phyloP scores from a whole-genome alignment of 2,797 vertebrate genomes.

The Hypotaenidia philippensis region DNA sequence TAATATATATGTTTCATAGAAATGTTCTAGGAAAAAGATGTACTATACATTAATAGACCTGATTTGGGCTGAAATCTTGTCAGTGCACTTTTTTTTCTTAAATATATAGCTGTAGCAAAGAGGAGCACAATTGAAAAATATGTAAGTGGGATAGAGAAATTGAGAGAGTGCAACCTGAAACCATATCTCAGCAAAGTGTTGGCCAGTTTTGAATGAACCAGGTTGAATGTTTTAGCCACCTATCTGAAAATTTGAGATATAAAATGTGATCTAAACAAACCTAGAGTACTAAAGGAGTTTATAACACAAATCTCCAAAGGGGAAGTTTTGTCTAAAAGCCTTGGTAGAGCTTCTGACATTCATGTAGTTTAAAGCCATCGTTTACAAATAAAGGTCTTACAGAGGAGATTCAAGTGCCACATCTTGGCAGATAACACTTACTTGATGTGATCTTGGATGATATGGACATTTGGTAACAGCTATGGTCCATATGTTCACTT shows the following conservation, averaged over 20 bases:
- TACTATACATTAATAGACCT: not conserved
- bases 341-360: not conserved
- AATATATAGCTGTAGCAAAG: not conserved
- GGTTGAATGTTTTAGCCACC: not conserved
- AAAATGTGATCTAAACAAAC: not conserved
- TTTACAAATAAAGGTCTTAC: not conserved
- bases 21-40: not conserved
- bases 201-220: not conserved
- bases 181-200: not conserved
- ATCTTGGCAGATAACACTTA: conserved; percentile 8
- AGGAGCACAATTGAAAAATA: not conserved
- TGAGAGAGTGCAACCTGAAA: not conserved
- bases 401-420: not conserved
- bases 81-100: not conserved
- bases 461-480: conserved; percentile 47
- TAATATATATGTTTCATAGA: not conserved
- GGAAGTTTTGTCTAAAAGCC: not conserved
- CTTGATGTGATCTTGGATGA: not conserved
- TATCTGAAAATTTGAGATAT: not conserved
- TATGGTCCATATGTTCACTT: conserved; percentile 48
- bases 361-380: not conserved
- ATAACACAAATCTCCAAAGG: not conserved
- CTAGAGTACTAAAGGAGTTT: not conserved
- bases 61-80: not conserved
- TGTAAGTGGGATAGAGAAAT: not conserved